Evolutionary conservation across 2,888 invertebrate genomes (phyloP), one percentile per base, ranked within the genome.

Genomic region (Drosophila phalerata): DNA sequence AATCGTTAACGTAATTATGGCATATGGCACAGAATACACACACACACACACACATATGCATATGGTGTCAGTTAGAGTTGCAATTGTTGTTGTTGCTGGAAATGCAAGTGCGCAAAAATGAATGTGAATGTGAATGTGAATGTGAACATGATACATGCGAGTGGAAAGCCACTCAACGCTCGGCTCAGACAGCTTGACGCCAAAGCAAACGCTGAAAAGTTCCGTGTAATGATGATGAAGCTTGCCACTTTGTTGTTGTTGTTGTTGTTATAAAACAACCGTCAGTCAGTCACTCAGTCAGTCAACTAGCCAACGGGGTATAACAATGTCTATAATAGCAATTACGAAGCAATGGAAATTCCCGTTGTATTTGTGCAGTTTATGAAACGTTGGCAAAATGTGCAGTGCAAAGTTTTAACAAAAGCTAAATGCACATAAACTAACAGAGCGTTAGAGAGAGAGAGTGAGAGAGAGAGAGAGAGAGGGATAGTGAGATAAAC

Each of bases 171-270:
- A 73, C 76, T 78, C 75, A 71, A 56, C 64, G 58, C 25, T 69
- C 65, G 75, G 47, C 79, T 77, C 85, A 83, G 79, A 88, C 90
- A 82, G 85, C 85, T 85, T 85, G 85, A 85, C 85, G 88, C 83
- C 85, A 75, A 86, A 66, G 70, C 58, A 64, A 73, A 80, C 51
- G 78, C 66, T 67, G 49, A 75, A 78, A 87, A 87, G 78, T 80
- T 73, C 73, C 81, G 73, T 68, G 73, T 80, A 85, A 78, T 61
- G 75, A 71, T 75, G 77, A 76, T 70, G 73, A 69, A 66, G 78
- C 76, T 77, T 25, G 62, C 67, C 45, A 77, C 60, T 38, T 65
- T 61, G 22, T 55, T 53, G 53, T 43, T 40, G 34, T 34, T 45
- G 66, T 43, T 66, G 58, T 28, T 58, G 42, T 34, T 64, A 70